These are phyloP conservation scores for Narcine bancroftii DNA, from an alignment of 2,113 vertebrate species.

Conservation along the genomic window DNA sequence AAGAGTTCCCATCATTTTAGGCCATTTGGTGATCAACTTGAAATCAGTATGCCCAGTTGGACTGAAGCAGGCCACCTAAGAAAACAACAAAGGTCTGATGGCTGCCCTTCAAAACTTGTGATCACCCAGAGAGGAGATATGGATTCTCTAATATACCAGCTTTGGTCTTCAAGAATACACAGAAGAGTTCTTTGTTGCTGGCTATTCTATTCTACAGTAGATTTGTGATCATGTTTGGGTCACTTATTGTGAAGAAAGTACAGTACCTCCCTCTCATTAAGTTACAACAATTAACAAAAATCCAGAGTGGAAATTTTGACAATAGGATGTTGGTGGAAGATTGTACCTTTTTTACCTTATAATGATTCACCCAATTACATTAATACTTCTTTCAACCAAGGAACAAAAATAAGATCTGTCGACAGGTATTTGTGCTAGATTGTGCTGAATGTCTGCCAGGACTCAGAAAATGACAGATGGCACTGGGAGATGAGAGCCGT, in stretches of 20 bases:
- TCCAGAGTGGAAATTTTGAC: background rate
- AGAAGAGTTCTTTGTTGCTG: background rate
- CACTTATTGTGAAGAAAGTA: background rate
- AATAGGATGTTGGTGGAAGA: background rate
- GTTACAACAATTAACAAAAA: background rate
- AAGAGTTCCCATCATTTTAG: background rate
- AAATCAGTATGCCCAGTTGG: background rate
- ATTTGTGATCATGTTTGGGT: background rate
- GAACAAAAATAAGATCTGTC: slow-evolving; percentile 20
- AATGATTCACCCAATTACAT: slow-evolving; percentile 23
- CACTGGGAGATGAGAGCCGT: background rate
- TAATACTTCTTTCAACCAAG: background rate
- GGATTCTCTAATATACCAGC: background rate
- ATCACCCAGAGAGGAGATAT: background rate
- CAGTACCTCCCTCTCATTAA: background rate
- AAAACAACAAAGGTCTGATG: background rate
- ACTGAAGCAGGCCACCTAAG: background rate
- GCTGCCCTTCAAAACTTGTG: background rate
- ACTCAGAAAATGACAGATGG: slow-evolving; percentile 16
- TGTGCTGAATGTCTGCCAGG: background rate
- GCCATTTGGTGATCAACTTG: background rate
- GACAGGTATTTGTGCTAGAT: slow-evolving; percentile 5
- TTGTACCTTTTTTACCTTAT: background rate
- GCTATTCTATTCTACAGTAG: background rate
- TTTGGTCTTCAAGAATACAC: background rate